Evolutionary conservation across 2,113 vertebrate genomes (phyloP), one percentile per base, ranked within the genome.

Genomic region (Chamaetylas fuelleborni): DNA sequence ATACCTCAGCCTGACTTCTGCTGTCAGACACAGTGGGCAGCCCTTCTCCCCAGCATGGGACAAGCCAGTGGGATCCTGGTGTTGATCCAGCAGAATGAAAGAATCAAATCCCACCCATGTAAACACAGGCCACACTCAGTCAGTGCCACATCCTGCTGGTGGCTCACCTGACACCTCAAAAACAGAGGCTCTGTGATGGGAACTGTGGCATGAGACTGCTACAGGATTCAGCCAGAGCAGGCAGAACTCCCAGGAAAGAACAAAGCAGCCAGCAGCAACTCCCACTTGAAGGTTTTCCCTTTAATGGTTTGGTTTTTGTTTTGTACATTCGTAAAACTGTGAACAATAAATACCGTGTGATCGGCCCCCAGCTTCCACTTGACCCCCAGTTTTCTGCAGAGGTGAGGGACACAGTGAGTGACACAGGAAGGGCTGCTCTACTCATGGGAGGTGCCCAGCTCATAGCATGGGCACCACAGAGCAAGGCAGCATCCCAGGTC

Each of bases 281-380:
- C 71, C 67, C 1, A 0, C 82, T 89, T 0, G 0, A 73, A 96
- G 77, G 16, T 90, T 93, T 92, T 88, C 82, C 42, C 34, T 97
- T 97, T 97, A 97, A 97, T 97, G 91, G 94, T 95, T 95, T 96
- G 85, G 34, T 71, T 92, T 96, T 90, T 81, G 56, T 96, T 96
- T 98, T 97, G 97, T 97, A 97, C 96, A 92, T 96, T 94, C 95
- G 85, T 96, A 82, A 64, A 92, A 88, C 38, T 56, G 90, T 96
- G 96, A 97, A 92, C 92, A 84, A 96, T 95, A 97, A 97, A 97
- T 96, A 97, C 61, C 72, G 78, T 17, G 45, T 81, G 96, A 87
- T 74, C 0, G 0, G 36, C 69, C 66, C 74, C 54, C 61, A 22
- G 38, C 34, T 65, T 53, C 60, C 7, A 15, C 58, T 34, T 34